Conservation (phyloP, 2,888 invertebrate species). For the Deladenus siricidicola region DNA sequence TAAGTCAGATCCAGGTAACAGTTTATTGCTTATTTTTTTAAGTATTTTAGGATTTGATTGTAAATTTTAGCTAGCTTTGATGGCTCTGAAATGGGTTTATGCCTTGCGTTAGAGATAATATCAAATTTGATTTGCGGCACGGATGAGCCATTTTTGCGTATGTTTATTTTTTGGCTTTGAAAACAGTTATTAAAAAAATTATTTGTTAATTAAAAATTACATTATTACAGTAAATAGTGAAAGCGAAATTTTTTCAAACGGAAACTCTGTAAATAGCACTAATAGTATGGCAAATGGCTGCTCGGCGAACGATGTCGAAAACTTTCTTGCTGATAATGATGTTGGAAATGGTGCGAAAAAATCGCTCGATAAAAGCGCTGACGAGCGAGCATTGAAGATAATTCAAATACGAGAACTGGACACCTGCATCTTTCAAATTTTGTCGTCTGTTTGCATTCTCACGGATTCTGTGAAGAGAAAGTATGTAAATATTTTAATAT, state of each 20-base stretch:
- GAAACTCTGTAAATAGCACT: neutral
- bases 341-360: constrained; percentile 17
- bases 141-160: constrained; percentile 39
- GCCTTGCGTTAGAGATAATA: constrained; percentile 37
- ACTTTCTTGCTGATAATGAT: too few species aligned
- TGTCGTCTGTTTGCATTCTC: constrained; percentile 36
- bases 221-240: too few species aligned
- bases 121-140: constrained; percentile 30
- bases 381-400: constrained; percentile 27
- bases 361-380: constrained; percentile 13
- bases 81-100: constrained; percentile 33
- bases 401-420: constrained; percentile 39
- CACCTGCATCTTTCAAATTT: constrained; percentile 34
- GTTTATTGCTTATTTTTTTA: neutral
- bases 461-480: constrained; percentile 32
- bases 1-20: neutral
- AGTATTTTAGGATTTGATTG: neutral
- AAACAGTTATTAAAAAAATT: too few species aligned
- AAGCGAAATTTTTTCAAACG: constrained; percentile 7
- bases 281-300: too few species aligned
- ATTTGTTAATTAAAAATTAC: too few species aligned
- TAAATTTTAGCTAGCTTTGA: constrained; percentile 8
- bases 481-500: too few species aligned
- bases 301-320: too few species aligned
- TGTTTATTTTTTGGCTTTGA: neutral